Evolutionary conservation across 2,888 invertebrate species (phyloP), one percentile per base, ranked within the genome.

Genomic region (Meiosimyza platycephala): DNA sequence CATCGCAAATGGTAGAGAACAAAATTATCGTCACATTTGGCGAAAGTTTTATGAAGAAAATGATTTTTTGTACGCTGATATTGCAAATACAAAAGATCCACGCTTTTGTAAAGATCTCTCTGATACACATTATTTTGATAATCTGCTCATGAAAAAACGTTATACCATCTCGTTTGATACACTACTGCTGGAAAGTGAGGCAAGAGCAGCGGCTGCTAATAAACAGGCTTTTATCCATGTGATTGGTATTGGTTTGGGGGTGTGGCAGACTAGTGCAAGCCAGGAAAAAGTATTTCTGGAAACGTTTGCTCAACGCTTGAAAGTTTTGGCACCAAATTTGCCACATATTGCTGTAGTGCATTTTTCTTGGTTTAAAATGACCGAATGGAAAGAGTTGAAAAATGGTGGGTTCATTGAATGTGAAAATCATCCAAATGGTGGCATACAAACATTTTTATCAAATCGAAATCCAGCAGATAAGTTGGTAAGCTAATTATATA

Each of bases 211-310:
- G n/a, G 85, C 86, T 1, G 84, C 82, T 9, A 88, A 85, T 16
- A 90, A 87, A 28, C 86, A 88, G 6, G 92, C 90, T 0, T 92
- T 88, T 76, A 78, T 92, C 1, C 91, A 92, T 80, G 86, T 92
- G 18, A 89, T 92, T 60, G 92, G 92, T 2, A 88, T 90, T 59
- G 91, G 91, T 75, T 83, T 90, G 3, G 92, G 92, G 0, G 91
- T 91, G 0, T 92, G 92, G 92, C 89, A 84, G 79, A 85, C 90
- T 60, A 89, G 90, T 0, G 79, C 82, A 0, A 90, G 91, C 67
- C 92, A 92, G 79, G 86, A 88, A 0, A 87, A 90, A 76, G 88
- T 91, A 18, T 92, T 90, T 79, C 82, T 92, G 6, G 87, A 91
- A 47, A 89, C 90, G 0, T 91, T 91, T 76, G 84, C 89, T 7